Evolutionary conservation across 2,888 invertebrate species (phyloP).

Genomic region (Phoenoteleia sp.): DNA sequence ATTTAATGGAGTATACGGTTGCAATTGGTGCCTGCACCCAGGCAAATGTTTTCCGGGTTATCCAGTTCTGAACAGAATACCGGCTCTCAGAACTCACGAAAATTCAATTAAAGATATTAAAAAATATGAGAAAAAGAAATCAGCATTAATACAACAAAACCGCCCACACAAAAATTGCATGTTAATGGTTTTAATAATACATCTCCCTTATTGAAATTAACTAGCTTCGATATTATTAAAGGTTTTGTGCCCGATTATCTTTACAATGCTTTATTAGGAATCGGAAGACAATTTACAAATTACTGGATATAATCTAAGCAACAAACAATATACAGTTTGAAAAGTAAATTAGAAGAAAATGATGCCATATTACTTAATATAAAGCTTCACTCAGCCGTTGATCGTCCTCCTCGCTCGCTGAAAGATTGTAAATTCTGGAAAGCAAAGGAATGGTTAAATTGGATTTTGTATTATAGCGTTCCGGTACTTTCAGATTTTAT

Average conservation of each 20-base stretch:
- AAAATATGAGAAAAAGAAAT: neutral
- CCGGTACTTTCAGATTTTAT: slow-evolving; percentile 17
- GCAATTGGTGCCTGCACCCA: too few species aligned
- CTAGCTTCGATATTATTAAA: neutral
- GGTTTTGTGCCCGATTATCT: slow-evolving; percentile 52
- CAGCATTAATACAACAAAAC: neutral
- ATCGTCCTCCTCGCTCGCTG: slow-evolving; percentile 13
- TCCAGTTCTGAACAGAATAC: neutral
- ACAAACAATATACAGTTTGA: neutral
- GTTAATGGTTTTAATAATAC: slow-evolving; percentile 23
- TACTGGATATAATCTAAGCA: slow-evolving; percentile 39
- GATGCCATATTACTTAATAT: neutral
- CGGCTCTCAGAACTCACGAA: neutral
- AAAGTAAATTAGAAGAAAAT: neutral
- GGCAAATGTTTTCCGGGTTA: too few species aligned
- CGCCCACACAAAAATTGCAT: neutral
- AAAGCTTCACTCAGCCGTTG: slow-evolving; percentile 14
- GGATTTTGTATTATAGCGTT: slow-evolving; percentile 40
- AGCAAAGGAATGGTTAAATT: slow-evolving; percentile 36
- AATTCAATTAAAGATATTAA: neutral
- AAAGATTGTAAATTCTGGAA: slow-evolving; percentile 18
- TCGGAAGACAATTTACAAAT: slow-evolving; percentile 22
- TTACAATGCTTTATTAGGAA: slow-evolving; percentile 41
- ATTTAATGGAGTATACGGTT: too few species aligned
- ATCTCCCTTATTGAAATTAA: slow-evolving; percentile 28